These are phyloP conservation scores for Ladona fulva DNA, from an alignment of 1,140 invertebrate genomes.

Conservation along the genomic window DNA sequence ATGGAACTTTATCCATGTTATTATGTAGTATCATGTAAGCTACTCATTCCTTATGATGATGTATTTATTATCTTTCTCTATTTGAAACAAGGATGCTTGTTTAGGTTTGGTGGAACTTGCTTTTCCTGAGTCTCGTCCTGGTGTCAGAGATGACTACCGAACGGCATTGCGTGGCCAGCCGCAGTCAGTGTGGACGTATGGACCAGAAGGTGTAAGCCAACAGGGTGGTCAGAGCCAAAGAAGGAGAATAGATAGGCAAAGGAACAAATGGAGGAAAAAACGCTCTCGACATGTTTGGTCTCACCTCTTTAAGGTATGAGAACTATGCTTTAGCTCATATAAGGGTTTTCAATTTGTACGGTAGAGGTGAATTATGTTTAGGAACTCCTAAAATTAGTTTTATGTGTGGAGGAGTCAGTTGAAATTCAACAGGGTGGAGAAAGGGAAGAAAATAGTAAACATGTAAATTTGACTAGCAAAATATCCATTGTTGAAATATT, in stretches of 20 bases:
- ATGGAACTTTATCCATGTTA: too few species aligned
- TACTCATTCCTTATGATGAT: too few species aligned
- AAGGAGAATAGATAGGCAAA: conserved; percentile 23
- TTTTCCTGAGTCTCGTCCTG: conserved; percentile 68
- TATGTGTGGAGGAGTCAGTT: too few species aligned
- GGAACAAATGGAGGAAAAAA: conserved; percentile 35
- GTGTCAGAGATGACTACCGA: conserved; percentile 35
- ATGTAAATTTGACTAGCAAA: too few species aligned
- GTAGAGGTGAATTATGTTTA: too few species aligned
- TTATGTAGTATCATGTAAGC: too few species aligned
- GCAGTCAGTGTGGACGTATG: not conserved
- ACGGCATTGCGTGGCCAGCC: conserved; percentile 19
- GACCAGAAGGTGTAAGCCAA: not conserved
- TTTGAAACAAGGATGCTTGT: conserved; percentile 60
- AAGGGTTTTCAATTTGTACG: too few species aligned
- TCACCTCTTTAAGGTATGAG: conserved; percentile 38
- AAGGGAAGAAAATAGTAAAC: too few species aligned
- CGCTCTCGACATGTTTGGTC: conserved; percentile 39
- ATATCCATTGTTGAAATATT: too few species aligned
- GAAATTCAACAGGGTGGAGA: too few species aligned
- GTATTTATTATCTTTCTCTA: too few species aligned
- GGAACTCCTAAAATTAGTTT: too few species aligned
- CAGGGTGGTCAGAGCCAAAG: not conserved
- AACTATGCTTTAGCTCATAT: not conserved
- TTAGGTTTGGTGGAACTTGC: conserved; percentile 82